A percentile compares a stretch with the other conserved stretches of the same genome.
Conservation (phyloP, 2,113 vertebrate species). For the Psittacara wagleri region DNA sequence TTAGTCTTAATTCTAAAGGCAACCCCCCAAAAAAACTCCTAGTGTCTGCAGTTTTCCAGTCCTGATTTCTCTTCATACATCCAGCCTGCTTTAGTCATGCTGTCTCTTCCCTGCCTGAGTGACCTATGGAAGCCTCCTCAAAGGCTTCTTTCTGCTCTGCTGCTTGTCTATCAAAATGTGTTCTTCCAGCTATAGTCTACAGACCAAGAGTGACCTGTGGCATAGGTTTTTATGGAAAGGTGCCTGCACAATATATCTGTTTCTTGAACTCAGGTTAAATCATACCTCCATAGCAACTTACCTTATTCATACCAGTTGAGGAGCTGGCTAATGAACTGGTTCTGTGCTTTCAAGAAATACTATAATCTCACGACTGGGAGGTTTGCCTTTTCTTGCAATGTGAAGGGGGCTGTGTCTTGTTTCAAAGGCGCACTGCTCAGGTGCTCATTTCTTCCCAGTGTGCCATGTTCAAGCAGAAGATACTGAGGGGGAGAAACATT, state of each 20-base stretch:
- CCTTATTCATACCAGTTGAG: not conserved
- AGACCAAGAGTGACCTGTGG: not conserved
- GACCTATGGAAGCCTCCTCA: not conserved
- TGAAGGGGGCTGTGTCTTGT: not conserved
- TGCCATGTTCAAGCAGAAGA: not conserved
- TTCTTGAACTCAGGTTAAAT: not conserved
- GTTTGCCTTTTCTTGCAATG: not conserved
- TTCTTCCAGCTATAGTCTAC: not conserved
- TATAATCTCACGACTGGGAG: not conserved
- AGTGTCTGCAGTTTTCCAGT: not conserved
- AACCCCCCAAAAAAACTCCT: accelerated
- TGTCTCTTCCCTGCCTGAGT: not conserved
- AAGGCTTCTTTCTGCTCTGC: not conserved
- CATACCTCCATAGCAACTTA: not conserved
- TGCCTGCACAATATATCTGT: not conserved
- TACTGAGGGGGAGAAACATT: not conserved
- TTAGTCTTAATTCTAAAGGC: not conserved
- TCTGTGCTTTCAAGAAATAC: not conserved
- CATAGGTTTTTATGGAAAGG: not conserved
- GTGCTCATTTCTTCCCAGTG: not conserved
- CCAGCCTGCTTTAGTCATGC: not conserved
- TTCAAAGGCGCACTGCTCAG: not conserved
- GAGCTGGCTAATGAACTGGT: not conserved
- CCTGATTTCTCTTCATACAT: not conserved
- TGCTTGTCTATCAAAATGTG: not conserved